These are phyloP conservation scores for Tolypeutes matacus DNA, from an alignment of 2,797 vertebrate genomes.

Conservation along the genomic window DNA sequence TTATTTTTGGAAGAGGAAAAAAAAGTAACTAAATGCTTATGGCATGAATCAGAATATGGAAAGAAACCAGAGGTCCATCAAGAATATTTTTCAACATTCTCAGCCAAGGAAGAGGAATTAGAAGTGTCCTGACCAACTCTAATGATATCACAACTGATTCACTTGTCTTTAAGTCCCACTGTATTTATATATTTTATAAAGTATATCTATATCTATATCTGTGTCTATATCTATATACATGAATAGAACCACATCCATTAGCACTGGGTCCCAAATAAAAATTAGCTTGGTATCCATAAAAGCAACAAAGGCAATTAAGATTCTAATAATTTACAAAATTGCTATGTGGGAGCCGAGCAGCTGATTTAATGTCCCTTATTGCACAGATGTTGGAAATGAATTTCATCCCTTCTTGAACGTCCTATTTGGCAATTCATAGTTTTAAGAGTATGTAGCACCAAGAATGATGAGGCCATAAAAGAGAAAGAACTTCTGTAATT, in stretches of 20 bases:
- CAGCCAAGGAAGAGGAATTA: slow-evolving; percentile 34
- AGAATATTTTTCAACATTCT: not conserved
- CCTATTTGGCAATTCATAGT: slow-evolving; percentile 36
- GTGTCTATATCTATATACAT: not conserved
- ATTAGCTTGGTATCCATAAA: slow-evolving; percentile 12
- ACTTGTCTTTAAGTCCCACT: slow-evolving; percentile 17
- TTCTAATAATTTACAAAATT: slow-evolving; percentile 8
- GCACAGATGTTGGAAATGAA: not conserved
- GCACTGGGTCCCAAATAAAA: not conserved
- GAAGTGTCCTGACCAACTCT: not conserved
- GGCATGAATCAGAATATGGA: slow-evolving; percentile 47
- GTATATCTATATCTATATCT: too few relatives aligned
- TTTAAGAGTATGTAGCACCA: not conserved
- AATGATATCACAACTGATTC: slow-evolving; percentile 18
- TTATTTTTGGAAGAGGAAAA: not conserved
- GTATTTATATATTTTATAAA: slow-evolving; percentile 15
- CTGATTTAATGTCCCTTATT: not conserved
- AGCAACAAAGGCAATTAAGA: slow-evolving; percentile 28
- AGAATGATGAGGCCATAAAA: slow-evolving; percentile 26
- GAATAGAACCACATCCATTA: not conserved
- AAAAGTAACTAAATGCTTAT: slow-evolving; percentile 39
- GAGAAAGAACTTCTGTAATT: slow-evolving; percentile 38
- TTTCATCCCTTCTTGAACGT: not conserved
- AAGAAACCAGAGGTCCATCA: slow-evolving; percentile 10
- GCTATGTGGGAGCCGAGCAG: not conserved